phyloP scores from a whole-genome alignment of 2,797 vertebrate genomes.

The Tympanoctomys barrerae region DNA sequence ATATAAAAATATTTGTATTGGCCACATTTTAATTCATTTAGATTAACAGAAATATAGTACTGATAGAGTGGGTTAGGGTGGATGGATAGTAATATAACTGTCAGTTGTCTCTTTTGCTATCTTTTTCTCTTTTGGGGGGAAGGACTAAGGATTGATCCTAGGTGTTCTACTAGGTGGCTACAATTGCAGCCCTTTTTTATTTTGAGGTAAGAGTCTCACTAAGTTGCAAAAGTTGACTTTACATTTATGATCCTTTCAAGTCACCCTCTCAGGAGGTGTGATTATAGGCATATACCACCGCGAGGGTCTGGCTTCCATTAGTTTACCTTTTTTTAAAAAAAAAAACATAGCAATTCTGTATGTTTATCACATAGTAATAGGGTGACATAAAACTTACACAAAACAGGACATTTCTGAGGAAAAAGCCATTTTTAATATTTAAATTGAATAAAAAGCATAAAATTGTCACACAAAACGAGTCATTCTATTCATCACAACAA shows the following conservation, averaged over 20 bases:
- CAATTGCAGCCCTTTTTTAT: neutral
- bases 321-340: neutral
- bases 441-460: conserved; percentile 7
- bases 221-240: neutral
- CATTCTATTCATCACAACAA: conserved; percentile 16
- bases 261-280: neutral
- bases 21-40: conserved; percentile 44
- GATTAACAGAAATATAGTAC: neutral
- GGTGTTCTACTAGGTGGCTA: neutral
- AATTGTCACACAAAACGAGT: neutral
- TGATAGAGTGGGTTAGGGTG: neutral
- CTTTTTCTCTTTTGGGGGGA: neutral
- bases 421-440: conserved; percentile 12
- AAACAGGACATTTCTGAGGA: neutral
- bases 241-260: neutral
- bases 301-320: neutral
- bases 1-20: conserved; percentile 1
- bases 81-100: neutral
- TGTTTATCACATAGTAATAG: neutral
- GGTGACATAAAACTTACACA: conserved; percentile 7
- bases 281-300: neutral
- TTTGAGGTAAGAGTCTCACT: neutral
- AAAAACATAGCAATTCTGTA: neutral
- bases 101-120: neutral
- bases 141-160: neutral